Evolutionary conservation across 2,113 vertebrate genomes (phyloP).

Genomic region (Rhabdomys dilectus): DNA sequence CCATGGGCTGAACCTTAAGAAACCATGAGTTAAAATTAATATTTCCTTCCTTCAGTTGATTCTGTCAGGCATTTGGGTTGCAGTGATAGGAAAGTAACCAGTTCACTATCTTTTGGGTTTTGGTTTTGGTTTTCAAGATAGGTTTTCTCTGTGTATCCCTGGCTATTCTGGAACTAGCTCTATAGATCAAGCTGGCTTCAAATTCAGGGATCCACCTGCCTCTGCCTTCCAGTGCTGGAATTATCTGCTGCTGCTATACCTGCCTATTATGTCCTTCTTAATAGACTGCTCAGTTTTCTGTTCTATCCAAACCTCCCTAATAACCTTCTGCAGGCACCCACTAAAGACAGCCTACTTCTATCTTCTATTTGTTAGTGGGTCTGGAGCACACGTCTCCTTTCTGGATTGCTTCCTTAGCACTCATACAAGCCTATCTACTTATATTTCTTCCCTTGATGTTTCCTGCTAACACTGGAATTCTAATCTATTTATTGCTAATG

Average conservation of each 20-base stretch:
- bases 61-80: background rate
- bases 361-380: background rate
- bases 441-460: background rate
- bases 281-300: background rate
- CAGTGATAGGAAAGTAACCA: background rate
- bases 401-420: background rate
- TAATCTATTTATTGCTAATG: conserved; percentile 33
- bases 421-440: background rate
- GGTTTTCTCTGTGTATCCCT: background rate
- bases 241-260: background rate
- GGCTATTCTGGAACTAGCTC: background rate
- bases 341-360: background rate
- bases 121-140: background rate
- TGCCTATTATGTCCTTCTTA: background rate
- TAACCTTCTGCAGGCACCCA: background rate
- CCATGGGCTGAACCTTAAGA: background rate
- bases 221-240: background rate
- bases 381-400: background rate
- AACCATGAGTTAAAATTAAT: background rate
- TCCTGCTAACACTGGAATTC: conserved; percentile 34
- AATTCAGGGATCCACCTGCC: background rate
- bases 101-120: background rate
- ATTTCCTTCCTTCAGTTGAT: background rate
- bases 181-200: background rate
- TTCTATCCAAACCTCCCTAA: background rate